Evolutionary conservation across 2,113 vertebrate genomes (phyloP), one percentile per base, ranked within the genome.

Genomic region (Ochotona princeps): DNA sequence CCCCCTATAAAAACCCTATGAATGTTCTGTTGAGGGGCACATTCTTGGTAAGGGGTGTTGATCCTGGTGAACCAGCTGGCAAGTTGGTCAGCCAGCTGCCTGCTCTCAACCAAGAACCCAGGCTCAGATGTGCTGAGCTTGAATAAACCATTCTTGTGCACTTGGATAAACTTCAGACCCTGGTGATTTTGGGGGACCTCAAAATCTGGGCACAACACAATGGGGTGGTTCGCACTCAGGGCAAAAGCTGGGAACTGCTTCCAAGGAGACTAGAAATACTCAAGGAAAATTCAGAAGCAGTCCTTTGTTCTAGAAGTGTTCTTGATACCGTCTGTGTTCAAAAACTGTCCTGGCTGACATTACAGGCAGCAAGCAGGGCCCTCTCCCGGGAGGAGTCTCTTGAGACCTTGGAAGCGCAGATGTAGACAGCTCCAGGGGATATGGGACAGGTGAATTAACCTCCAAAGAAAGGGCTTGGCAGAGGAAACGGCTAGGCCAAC

Each of bases 221-320:
- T 30, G 8, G 2, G 49, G 83, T 63, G 35, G 78, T 18, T 83
- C 79, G 60, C 83, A 63, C 79, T 86, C 28, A 67, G 35, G 18
- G 25, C 54, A 90, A 85, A 83, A 26, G 18, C n/a, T 90, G 57
- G 54, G 80, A 89, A 69, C 32, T 89, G 82, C 51, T 87, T 94
- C 32, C 21, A 63, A 63, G 54, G 13, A 69, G 13, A 92, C 18
- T 57, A 80, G 38, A 87, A 74, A 63, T 47, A 17, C 54, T 57
- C 23, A 15, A 20, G 25, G 2, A n/a, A 78, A 67, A 82, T 70
- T 25, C 51, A 32, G n/a, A 79, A 87, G 75, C 26, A 13, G 66
- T 15, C 38, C 83, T 91, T 82, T 86, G 14, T 90, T 92, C 47
- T 70, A 25, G 54, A 88, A 85, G 32, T 61, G 83, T 83, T 61